These are phyloP conservation scores for Drosophila recens DNA, from an alignment of 2,888 invertebrate genomes.

Conservation along the genomic window DNA sequence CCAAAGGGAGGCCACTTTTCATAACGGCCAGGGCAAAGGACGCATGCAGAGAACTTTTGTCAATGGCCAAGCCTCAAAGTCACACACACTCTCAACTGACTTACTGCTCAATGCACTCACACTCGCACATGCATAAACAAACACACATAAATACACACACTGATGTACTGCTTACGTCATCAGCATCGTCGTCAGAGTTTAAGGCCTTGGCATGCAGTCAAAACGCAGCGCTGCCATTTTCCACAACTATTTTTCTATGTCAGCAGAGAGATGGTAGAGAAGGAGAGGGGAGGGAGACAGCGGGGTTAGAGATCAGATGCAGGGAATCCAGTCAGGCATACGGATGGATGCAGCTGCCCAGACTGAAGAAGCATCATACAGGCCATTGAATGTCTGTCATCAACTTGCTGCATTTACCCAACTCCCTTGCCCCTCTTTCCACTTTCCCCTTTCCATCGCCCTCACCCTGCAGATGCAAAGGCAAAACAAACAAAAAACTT, in stretches of 20 bases:
- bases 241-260: constrained; percentile 76
- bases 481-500: constrained; percentile 81
- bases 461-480: constrained; percentile 31
- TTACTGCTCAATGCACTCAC: constrained; percentile 63
- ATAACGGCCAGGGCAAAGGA: constrained; percentile 58
- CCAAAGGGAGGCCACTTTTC: constrained; percentile 63
- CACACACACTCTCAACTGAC: constrained; percentile 59
- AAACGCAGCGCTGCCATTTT: constrained; percentile 67
- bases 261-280: constrained; percentile 44
- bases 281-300: neutral
- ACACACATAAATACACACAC: constrained; percentile 1
- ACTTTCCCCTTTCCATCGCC: neutral
- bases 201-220: constrained; percentile 79
- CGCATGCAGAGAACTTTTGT: constrained; percentile 68
- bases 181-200: constrained; percentile 62
- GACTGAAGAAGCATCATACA: constrained; percentile 50
- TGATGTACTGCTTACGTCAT: constrained; percentile 71
- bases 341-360: constrained; percentile 48
- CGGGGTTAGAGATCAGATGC: constrained; percentile 32
- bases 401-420: constrained; percentile 49
- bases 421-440: constrained; percentile 1
- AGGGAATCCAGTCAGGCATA: constrained; percentile 42
- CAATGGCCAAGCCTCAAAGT: constrained; percentile 74
- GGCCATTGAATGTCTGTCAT: constrained; percentile 71
- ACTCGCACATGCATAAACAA: constrained; percentile 35